phyloP scores from a whole-genome alignment of 2,113 vertebrate genomes.

The Ammodytes dubius region DNA sequence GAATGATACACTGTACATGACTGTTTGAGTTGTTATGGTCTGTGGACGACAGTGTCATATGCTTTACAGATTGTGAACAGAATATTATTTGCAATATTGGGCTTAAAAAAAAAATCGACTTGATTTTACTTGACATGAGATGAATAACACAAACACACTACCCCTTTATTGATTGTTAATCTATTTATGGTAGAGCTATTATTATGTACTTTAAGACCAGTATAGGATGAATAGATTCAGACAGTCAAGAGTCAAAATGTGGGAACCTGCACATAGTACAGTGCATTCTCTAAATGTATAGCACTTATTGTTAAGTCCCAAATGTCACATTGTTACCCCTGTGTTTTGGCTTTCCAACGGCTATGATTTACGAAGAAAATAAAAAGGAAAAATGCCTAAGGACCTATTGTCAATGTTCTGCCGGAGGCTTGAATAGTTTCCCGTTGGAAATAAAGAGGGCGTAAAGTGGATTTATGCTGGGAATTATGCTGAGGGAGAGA shows the following conservation, averaged over 20 bases:
- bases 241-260: not conserved
- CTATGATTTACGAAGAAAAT: slow-evolving; percentile 57
- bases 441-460: slow-evolving; percentile 27
- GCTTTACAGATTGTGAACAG: too few relatives aligned
- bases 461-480: slow-evolving; percentile 60
- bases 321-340: slow-evolving; percentile 31
- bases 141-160: not conserved
- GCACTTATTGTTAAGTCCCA: slow-evolving; percentile 38
- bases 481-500: slow-evolving; percentile 16
- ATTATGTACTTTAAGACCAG: not conserved
- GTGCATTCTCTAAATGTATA: slow-evolving; percentile 31
- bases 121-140: not conserved
- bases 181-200: not conserved
- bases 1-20: not conserved
- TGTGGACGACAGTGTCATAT: too few relatives aligned
- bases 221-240: not conserved
- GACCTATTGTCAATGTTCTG: slow-evolving; percentile 55
- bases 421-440: slow-evolving; percentile 26
- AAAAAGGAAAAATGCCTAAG: slow-evolving; percentile 44
- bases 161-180: not conserved
- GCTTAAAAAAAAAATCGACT: too few relatives aligned
- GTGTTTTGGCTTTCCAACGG: slow-evolving; percentile 37
- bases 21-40: not conserved
- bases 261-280: not conserved
- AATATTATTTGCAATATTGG: too few relatives aligned